These are phyloP conservation scores for Metopolophium dirhodum DNA, from an alignment of 1,140 invertebrate genomes.

Conservation along the genomic window DNA sequence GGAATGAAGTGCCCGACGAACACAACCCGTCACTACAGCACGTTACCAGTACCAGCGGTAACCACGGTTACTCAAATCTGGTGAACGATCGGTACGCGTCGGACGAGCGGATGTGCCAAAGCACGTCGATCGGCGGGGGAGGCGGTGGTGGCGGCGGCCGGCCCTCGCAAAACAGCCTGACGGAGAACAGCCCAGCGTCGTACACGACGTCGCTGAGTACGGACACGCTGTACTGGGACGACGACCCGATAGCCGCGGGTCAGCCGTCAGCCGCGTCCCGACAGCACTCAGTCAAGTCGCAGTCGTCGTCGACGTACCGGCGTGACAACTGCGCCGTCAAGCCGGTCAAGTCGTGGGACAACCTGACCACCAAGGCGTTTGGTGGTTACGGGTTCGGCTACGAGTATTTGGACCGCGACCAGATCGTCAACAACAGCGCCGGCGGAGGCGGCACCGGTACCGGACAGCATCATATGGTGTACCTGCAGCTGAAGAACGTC, in stretches of 20 bases:
- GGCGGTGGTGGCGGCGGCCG: neutral
- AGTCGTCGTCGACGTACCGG: constrained; percentile 57
- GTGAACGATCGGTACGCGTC: constrained; percentile 43
- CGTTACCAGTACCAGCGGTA: neutral
- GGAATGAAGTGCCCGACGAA: constrained; percentile 24
- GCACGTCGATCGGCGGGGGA: constrained; percentile 10
- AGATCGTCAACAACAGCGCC: neutral
- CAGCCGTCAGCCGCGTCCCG: constrained; percentile 46
- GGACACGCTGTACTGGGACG: constrained; percentile 82
- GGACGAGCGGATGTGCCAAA: constrained; percentile 43
- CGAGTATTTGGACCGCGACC: constrained; percentile 66
- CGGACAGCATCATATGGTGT: constrained; percentile 53
- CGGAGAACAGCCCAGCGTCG: constrained; percentile 74
- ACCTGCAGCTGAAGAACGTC: constrained; percentile 28
- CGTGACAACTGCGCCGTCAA: constrained; percentile 69
- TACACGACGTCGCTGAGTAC: constrained; percentile 84
- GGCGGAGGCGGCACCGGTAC: neutral
- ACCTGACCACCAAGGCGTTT: constrained; percentile 80
- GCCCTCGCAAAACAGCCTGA: constrained; percentile 21
- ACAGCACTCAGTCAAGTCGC: constrained; percentile 61
- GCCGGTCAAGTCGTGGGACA: constrained; percentile 83
- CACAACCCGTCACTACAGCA: neutral
- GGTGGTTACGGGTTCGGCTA: constrained; percentile 85
- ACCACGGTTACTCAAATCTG: neutral
- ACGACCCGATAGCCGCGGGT: neutral